Evolutionary conservation across 1,140 invertebrate species (phyloP), one percentile per base, ranked within the genome.

Genomic region (Heliothis subflexa): DNA sequence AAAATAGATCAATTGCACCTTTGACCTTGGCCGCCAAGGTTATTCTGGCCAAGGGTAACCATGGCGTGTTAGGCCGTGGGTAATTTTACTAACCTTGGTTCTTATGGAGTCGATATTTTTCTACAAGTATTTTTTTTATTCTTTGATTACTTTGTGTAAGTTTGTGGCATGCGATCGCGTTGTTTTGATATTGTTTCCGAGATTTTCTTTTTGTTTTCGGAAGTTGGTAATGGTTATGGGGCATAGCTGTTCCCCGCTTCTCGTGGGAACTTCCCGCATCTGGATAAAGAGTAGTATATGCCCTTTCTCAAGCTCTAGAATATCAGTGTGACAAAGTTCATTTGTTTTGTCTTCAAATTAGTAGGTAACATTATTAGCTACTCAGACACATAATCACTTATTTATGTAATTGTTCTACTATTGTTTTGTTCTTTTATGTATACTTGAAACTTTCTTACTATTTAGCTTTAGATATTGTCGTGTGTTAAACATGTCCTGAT

Each of bases 221-320:
- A 40, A n/a, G 4, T 14, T 13, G 33, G 1, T 49, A 21, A 11
- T 66, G 47, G 18, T 66, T 49, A 21, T 25, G 40, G n/a, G 18
- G 7, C 7, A 5, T 5, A 55, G 16, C 9, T 40, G 33, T 40
- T 40, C 33, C 33, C 3, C 33, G 33, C 33, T 0, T 33, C 33
- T 5, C 33, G 33, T 2, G 33, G 33, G 33, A 33, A 33, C 7
- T 33, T 33, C 7, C 3, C 7, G 33, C 33, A 40, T 40, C 33
- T 5, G 33, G 33, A 40, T 71, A 78, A 78, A 78, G 57, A 70
- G 64, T 78, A 70, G 64, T 64, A 64, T 71, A 71, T 78, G 76
- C 70, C 64, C 76, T 78, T 78, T 33, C 64, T 78, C 62, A 57
- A 52, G 62, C 45, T 64, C 59, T 66, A 76, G 7, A 7, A 40